phyloP scores from a whole-genome alignment of 2,113 vertebrate genomes.

The Neoarius graeffei region DNA sequence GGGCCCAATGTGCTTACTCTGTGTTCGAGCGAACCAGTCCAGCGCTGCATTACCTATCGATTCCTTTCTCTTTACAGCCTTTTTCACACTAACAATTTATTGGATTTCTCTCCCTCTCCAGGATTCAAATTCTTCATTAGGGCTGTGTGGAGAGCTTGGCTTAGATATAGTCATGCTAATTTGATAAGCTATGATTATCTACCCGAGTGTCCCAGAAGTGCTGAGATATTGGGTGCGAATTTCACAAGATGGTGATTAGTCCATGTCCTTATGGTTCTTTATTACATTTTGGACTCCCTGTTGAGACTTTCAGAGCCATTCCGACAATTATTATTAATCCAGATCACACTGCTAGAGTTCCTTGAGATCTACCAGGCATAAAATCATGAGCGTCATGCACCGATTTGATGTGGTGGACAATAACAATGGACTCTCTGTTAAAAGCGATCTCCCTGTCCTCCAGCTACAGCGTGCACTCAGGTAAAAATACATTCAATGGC shows the following conservation, averaged over 20 bases:
- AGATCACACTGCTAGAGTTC: conserved; percentile 60
- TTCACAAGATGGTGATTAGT: conserved; percentile 14
- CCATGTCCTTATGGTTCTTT: neutral
- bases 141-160: neutral
- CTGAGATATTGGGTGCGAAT: conserved; percentile 14
- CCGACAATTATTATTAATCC: neutral
- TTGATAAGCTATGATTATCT: conserved; percentile 41
- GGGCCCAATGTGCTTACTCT: conserved; percentile 50
- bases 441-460: conserved; percentile 66
- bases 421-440: conserved; percentile 83
- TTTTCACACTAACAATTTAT: conserved; percentile 47
- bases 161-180: neutral
- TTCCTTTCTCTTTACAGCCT: conserved; percentile 27
- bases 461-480: conserved; percentile 91
- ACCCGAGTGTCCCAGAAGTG: neutral
- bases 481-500: conserved; percentile 64
- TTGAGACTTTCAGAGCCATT: conserved; percentile 20
- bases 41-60: conserved; percentile 34
- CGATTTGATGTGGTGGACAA: conserved; percentile 85
- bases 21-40: conserved; percentile 19
- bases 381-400: neutral
- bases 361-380: conserved; percentile 81
- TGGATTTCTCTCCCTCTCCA: conserved; percentile 33
- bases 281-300: neutral
- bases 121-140: conserved; percentile 25